Conservation (phyloP, 2,113 vertebrate species). For the Tinamus guttatus region DNA sequence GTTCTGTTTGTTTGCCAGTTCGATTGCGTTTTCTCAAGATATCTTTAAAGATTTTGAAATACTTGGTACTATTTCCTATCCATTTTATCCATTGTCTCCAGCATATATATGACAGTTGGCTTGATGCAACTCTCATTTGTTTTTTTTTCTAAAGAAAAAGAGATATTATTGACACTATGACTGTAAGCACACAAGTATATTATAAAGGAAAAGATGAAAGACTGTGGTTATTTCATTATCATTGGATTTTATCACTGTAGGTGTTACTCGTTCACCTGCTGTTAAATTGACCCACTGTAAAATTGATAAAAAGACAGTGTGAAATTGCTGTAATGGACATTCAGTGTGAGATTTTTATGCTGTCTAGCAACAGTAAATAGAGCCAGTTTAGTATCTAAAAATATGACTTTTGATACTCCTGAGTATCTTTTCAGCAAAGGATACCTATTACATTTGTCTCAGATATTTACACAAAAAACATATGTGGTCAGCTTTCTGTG, state of each 20-base stretch:
- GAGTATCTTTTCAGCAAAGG: background rate
- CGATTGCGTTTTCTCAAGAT: background rate
- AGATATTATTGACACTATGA: background rate
- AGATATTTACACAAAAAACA: background rate
- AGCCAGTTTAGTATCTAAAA: conserved; percentile 1
- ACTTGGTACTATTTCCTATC: background rate
- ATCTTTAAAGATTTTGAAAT: background rate
- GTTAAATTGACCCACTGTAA: conserved; percentile 43
- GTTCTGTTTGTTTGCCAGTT: background rate
- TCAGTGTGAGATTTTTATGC: background rate
- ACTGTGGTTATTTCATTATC: conserved; percentile 17
- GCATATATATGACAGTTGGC: background rate
- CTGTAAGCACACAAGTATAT: background rate
- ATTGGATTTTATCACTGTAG: background rate
- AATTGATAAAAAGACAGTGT: conserved; percentile 30
- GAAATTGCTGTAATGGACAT: conserved; percentile 7
- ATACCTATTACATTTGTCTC: background rate
- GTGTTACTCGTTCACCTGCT: background rate
- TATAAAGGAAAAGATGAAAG: conserved; percentile 21
- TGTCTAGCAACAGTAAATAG: background rate
- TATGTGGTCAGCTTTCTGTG: background rate
- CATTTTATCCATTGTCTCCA: background rate
- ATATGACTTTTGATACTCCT: background rate
- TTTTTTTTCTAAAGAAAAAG: background rate
- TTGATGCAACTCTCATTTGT: background rate